These are phyloP conservation scores for Apoderus coryli DNA, from an alignment of 2,888 invertebrate species.

Conservation along the genomic window DNA sequence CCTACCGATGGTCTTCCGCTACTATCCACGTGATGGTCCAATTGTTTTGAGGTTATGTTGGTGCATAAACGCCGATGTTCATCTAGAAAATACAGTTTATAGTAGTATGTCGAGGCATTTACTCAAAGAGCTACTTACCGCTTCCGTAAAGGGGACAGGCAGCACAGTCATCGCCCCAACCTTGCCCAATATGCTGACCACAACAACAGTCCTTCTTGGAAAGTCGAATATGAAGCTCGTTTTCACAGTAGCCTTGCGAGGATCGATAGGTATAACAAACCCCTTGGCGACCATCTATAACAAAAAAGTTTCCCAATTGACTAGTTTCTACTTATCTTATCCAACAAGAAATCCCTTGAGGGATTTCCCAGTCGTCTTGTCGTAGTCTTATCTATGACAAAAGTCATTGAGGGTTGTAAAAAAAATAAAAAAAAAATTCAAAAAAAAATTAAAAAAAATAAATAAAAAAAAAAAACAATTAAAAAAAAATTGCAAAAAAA, in stretches of 20 bases:
- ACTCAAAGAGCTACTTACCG: slow-evolving; percentile 25
- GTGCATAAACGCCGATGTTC: slow-evolving; percentile 30
- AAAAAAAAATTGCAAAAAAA: too few relatives aligned
- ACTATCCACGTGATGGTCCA: slow-evolving; percentile 9
- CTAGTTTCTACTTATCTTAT: too few relatives aligned
- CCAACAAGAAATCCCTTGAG: too few relatives aligned
- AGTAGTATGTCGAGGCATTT: slow-evolving; percentile 2
- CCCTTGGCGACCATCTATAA: slow-evolving; percentile 61
- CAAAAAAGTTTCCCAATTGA: too few relatives aligned
- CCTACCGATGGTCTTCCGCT: slow-evolving; percentile 11
- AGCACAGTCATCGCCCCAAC: slow-evolving; percentile 68
- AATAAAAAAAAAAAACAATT: too few relatives aligned
- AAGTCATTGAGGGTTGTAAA: too few relatives aligned
- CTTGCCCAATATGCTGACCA: slow-evolving; percentile 72
- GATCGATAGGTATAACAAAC: slow-evolving; percentile 57
- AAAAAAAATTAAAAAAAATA: too few relatives aligned
- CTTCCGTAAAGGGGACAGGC: slow-evolving; percentile 53
- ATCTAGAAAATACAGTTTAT: slow-evolving; percentile 20
- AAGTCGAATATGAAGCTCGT: slow-evolving; percentile 50
- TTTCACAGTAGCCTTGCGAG: slow-evolving; percentile 53
- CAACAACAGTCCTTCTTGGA: slow-evolving; percentile 79
- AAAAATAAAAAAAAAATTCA: too few relatives aligned
- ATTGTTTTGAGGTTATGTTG: slow-evolving; percentile 11
- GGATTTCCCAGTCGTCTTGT: too few relatives aligned
- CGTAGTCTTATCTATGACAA: too few relatives aligned